phyloP scores from a whole-genome alignment of 64 coral and sea anemone genomes.

The Porites australiensis region DNA sequence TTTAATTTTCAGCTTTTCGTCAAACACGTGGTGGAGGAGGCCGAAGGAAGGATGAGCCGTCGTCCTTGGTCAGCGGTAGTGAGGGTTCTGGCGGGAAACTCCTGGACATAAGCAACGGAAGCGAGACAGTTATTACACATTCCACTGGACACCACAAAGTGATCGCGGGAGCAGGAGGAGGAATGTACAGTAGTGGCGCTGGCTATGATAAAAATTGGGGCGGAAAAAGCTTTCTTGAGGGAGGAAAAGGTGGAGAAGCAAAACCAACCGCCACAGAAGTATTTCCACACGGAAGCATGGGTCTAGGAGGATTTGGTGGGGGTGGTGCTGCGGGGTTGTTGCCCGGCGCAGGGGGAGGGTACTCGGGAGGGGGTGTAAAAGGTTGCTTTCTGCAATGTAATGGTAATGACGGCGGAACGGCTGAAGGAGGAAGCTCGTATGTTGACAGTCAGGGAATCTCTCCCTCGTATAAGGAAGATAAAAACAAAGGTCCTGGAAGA shows the following conservation, averaged over 20 bases:
- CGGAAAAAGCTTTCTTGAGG: slow-evolving; percentile 83
- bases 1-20: slow-evolving; percentile 2
- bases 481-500: slow-evolving; percentile 58
- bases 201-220: slow-evolving; percentile 79
- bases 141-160: slow-evolving; percentile 68
- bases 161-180: slow-evolving; percentile 93
- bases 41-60: slow-evolving; percentile 47
- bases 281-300: slow-evolving; percentile 57
- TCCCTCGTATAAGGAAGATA: slow-evolving; percentile 26
- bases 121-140: slow-evolving; percentile 47
- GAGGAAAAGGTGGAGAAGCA: slow-evolving; percentile 86
- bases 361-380: slow-evolving; percentile 84
- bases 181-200: slow-evolving; percentile 72
- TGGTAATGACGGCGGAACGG: slow-evolving; percentile 67
- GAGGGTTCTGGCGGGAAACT: slow-evolving; percentile 82
- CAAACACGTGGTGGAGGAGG: slow-evolving; percentile 79
- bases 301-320: slow-evolving; percentile 94
- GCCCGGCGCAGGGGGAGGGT: slow-evolving; percentile 93
- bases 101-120: slow-evolving; percentile 41
- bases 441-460: slow-evolving; percentile 56
- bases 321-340: slow-evolving; percentile 91
- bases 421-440: slow-evolving; percentile 87
- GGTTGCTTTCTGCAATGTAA: slow-evolving; percentile 88
- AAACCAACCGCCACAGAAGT: slow-evolving; percentile 1
- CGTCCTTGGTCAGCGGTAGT: slow-evolving; percentile 58